phyloP scores from a whole-genome alignment of 2,797 vertebrate genomes.

The Peromyscus nudipes region DNA sequence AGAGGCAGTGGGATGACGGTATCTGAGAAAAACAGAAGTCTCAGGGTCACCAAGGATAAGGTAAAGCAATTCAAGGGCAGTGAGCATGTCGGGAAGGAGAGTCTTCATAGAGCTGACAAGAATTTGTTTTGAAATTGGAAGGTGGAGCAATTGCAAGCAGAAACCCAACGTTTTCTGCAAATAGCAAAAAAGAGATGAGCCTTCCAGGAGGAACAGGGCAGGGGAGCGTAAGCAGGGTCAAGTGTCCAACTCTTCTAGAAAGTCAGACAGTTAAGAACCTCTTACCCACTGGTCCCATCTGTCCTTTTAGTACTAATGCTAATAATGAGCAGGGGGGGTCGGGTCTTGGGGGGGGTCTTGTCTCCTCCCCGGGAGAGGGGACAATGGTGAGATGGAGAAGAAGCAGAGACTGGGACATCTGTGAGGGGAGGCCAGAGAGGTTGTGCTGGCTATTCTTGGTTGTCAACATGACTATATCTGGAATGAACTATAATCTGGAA shows the following conservation, averaged over 20 bases:
- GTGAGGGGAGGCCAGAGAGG: not conserved
- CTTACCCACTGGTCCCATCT: not conserved
- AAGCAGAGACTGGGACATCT: not conserved
- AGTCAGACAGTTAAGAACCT: not conserved
- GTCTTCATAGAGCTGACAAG: not conserved
- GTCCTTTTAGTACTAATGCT: not conserved
- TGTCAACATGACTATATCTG: not conserved
- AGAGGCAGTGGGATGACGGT: not conserved
- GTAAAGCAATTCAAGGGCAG: not conserved
- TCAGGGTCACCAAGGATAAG: not conserved
- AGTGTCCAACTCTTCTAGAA: not conserved
- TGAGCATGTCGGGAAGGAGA: not conserved
- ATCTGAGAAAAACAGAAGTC: not conserved
- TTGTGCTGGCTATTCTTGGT: too few relatives aligned
- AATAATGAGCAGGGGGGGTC: not conserved
- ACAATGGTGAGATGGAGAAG: not conserved
- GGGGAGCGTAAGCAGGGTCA: not conserved
- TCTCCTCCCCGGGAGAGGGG: not conserved
- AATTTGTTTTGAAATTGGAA: constrained; percentile 3
- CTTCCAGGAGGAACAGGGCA: not conserved
- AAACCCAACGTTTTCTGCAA: constrained; percentile 26
- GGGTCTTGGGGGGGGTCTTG: not conserved
- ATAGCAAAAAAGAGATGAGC: not conserved
- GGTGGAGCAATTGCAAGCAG: not conserved
- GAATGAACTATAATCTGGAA: not conserved